Evolutionary conservation across 2,113 vertebrate species (phyloP).

Genomic region (Pitta sordida): DNA sequence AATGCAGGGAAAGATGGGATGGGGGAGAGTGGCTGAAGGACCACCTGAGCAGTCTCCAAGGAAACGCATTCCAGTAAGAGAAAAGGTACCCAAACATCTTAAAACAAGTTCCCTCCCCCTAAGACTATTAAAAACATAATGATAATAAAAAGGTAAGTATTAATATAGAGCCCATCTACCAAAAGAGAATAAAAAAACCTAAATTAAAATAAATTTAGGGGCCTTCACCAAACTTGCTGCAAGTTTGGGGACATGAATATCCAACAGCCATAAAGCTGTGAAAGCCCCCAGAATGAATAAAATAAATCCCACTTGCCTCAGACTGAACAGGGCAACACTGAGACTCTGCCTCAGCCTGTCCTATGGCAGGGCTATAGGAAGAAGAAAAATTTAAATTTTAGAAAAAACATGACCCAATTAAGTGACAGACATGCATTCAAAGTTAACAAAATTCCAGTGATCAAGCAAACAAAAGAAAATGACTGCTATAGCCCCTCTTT

Average conservation of each 20-base stretch:
- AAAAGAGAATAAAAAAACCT: constrained; percentile 79
- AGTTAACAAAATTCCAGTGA: constrained; percentile 72
- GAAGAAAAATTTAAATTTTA: constrained; percentile 98
- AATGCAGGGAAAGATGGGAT: neutral
- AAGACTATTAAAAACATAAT: constrained; percentile 51
- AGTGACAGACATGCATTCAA: constrained; percentile 78
- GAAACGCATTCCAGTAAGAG: neutral
- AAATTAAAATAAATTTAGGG: constrained; percentile 83
- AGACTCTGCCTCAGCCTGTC: constrained; percentile 98
- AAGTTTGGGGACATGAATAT: constrained; percentile 95
- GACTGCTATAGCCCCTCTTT: constrained; percentile 9
- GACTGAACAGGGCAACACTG: constrained; percentile 98
- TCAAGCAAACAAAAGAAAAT: constrained; percentile 73
- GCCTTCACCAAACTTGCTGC: constrained; percentile 98
- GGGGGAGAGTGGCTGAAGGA: neutral
- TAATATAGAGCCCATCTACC: constrained; percentile 83
- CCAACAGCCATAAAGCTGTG: constrained; percentile 95
- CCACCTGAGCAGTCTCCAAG: neutral
- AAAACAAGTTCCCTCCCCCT: constrained; percentile 31
- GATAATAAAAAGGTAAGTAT: constrained; percentile 73
- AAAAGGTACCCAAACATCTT: constrained; percentile 20
- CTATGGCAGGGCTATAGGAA: constrained; percentile 97
- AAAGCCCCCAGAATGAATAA: constrained; percentile 89
- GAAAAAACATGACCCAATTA: constrained; percentile 84
- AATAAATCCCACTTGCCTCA: constrained; percentile 97